A percentile compares a stretch with the other conserved stretches of the same genome.
Evolutionary conservation across 1,140 invertebrate species (phyloP).

Genomic region (Drosophila carrolli): DNA sequence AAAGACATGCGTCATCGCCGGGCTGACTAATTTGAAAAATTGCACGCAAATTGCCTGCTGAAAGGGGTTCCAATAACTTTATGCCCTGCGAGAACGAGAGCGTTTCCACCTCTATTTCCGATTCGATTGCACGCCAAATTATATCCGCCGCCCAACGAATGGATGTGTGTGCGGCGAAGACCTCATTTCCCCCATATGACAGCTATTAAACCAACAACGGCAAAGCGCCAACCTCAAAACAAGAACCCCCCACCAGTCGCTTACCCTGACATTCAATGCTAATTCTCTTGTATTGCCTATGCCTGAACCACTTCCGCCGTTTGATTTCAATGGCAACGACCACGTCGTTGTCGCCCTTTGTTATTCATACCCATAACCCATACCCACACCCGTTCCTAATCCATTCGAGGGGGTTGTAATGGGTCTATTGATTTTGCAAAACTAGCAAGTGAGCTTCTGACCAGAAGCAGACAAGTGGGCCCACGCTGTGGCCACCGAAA

Average conservation of each 20-base stretch:
- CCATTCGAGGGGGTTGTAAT: conserved; percentile 12
- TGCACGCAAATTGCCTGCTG: conserved; percentile 41
- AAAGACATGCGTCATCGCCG: conserved; percentile 36
- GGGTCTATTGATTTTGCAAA: conserved; percentile 71
- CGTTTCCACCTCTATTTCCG: conserved; percentile 68
- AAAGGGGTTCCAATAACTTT: conserved; percentile 30
- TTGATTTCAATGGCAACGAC: conserved; percentile 75
- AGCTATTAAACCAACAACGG: conserved; percentile 43
- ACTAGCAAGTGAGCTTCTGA: conserved; percentile 33
- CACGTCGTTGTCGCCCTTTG: conserved; percentile 30
- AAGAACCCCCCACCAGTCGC: background rate
- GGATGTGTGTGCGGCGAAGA: conserved; percentile 18
- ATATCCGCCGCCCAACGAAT: conserved; percentile 53
- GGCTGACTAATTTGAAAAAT: conserved; percentile 50
- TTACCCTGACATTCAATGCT: conserved; percentile 58
- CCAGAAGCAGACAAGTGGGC: conserved; percentile 1
- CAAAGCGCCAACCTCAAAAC: background rate
- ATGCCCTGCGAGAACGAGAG: background rate
- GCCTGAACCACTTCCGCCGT: conserved; percentile 69
- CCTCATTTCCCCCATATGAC: conserved; percentile 59
- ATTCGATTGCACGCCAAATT: conserved; percentile 70
- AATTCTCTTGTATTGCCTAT: conserved; percentile 49
- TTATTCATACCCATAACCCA: background rate
- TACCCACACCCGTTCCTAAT: conserved; percentile 4
- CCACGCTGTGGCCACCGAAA: conserved; percentile 16